Conservation (phyloP, 2,113 vertebrate genomes). For the Dicrurus megarhynchus region DNA sequence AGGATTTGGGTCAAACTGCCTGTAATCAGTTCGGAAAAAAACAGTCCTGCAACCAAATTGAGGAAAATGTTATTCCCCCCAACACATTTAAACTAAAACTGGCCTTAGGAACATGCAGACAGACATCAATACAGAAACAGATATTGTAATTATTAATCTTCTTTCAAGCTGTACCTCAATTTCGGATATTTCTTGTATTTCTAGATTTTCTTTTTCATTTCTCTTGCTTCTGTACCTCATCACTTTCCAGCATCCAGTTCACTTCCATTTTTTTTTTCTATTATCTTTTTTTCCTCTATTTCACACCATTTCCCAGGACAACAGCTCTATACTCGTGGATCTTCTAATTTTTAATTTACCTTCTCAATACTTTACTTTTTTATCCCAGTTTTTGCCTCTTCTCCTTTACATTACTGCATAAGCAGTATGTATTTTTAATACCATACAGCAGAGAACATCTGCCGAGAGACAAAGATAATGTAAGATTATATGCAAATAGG, state of each 20-base stretch:
- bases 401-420: neutral
- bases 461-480: neutral
- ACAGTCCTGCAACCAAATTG: rapidly evolving
- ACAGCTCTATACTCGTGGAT: neutral
- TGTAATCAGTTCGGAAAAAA: neutral
- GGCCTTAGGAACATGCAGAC: neutral
- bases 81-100: neutral
- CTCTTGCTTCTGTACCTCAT: neutral
- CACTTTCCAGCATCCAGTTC: neutral
- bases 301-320: neutral
- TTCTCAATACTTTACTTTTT: neutral
- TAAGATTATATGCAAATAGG: neutral
- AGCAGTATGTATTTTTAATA: neutral
- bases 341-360: neutral
- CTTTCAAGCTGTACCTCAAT: neutral
- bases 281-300: neutral
- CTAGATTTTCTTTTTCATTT: neutral
- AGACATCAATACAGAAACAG: neutral
- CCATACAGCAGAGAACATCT: neutral
- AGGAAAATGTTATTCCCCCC: neutral
- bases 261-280: neutral
- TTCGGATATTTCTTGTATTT: neutral
- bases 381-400: neutral
- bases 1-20: neutral
- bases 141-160: neutral